These are phyloP conservation scores for Syngnathoides biaculeatus DNA, from an alignment of 2,113 vertebrate species.

Conservation along the genomic window DNA sequence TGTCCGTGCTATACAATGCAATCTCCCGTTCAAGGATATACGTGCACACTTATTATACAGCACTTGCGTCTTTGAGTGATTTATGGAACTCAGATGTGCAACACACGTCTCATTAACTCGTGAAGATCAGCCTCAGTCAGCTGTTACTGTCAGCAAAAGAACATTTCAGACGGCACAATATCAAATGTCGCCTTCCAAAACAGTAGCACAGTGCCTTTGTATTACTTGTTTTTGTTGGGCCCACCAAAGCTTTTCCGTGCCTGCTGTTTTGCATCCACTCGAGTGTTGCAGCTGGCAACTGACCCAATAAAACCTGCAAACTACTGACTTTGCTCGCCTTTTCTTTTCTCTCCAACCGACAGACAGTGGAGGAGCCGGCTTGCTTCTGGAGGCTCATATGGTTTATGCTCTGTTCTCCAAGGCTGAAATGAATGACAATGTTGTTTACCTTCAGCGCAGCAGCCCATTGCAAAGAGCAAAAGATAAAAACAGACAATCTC, in stretches of 20 bases:
- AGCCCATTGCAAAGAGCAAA: conserved; percentile 19
- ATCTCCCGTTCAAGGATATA: conserved; percentile 2
- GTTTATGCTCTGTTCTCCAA: conserved; percentile 55
- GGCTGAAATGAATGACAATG: conserved; percentile 58
- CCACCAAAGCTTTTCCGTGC: conserved; percentile 39
- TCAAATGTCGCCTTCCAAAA: conserved; percentile 24
- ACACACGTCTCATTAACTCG: conserved; percentile 37
- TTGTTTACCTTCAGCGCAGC: conserved; percentile 62
- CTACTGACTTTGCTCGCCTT: conserved; percentile 46
- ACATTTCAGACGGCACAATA: conserved; percentile 20
- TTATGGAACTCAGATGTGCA: conserved; percentile 18
- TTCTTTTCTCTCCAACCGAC: conserved; percentile 33
- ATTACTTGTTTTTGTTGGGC: conserved; percentile 31
- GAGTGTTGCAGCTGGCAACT: conserved; percentile 47
- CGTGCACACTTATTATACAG: conserved; percentile 15
- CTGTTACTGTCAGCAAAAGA: conserved; percentile 20
- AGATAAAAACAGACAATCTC: conserved; percentile 31
- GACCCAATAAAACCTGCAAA: conserved; percentile 45
- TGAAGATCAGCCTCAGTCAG: conserved; percentile 21
- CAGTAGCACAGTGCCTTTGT: conserved; percentile 25
- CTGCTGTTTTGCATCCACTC: conserved; percentile 44
- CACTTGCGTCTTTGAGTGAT: conserved; percentile 34
- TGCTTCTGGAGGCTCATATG: conserved; percentile 51
- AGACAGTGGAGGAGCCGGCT: background rate
- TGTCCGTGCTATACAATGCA: conserved; percentile 2